Conservation (phyloP, 2,888 invertebrate genomes). For the Xanthorhoe designata region DNA sequence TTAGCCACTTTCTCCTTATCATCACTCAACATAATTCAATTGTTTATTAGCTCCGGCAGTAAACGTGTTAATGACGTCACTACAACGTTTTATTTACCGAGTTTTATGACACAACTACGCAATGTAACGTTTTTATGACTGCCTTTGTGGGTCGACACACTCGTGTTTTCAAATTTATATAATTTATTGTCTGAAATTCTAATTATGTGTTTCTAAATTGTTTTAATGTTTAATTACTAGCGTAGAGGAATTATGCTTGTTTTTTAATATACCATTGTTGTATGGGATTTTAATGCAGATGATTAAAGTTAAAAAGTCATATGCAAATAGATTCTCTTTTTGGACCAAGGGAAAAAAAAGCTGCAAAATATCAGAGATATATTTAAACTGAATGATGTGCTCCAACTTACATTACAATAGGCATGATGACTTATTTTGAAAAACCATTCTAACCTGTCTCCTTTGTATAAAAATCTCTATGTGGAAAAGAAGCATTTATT, state of each 20-base stretch:
- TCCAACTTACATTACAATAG: no score
- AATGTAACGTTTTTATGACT: slow-evolving; percentile 27
- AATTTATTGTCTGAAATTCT: slow-evolving; percentile 23
- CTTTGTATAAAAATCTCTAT: no score
- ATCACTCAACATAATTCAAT: slow-evolving; percentile 27
- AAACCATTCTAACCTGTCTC: no score
- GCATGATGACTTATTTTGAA: no score
- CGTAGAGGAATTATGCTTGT: not conserved
- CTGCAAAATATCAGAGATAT: no score
- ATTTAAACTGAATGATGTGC: no score
- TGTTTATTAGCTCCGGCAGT: slow-evolving; percentile 40
- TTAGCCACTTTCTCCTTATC: slow-evolving; percentile 29
- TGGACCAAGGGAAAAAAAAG: no score
- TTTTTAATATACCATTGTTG: not conserved
- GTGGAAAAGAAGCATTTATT: no score
- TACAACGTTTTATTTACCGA: slow-evolving; percentile 36
- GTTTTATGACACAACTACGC: slow-evolving; percentile 35
- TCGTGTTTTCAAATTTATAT: slow-evolving; percentile 30
- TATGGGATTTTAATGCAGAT: no score
- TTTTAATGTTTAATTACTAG: not conserved
- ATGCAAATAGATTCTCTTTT: no score
- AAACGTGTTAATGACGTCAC: slow-evolving; percentile 42
- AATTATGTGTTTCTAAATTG: slow-evolving; percentile 2
- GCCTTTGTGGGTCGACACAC: slow-evolving; percentile 23
- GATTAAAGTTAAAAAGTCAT: no score